These are phyloP conservation scores for Diacarnus erythraeanus DNA, from an alignment of 37 sponge, comb jelly and placozoan species.

Conservation along the genomic window DNA sequence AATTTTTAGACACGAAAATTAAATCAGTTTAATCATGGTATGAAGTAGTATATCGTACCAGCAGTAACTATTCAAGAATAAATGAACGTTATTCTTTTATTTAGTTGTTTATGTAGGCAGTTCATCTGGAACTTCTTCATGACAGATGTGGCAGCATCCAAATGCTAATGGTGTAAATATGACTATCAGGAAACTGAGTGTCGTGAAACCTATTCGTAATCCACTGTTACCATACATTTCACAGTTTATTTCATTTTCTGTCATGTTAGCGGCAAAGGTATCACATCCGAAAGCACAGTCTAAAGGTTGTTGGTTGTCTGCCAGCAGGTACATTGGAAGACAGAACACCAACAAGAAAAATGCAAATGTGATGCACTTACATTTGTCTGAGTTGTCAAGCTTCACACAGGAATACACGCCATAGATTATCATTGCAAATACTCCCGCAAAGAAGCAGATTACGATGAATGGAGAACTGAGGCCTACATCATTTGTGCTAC, in stretches of 20 bases:
- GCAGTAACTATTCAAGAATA: no score
- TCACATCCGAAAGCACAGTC: not conserved
- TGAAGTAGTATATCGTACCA: no score
- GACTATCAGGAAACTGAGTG: not conserved
- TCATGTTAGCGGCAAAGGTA: not conserved
- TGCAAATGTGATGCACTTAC: not conserved
- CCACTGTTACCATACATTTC: not conserved
- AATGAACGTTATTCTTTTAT: no score
- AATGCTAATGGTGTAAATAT: no score
- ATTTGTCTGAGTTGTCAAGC: not conserved
- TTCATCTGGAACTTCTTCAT: no score
- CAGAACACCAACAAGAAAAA: not conserved
- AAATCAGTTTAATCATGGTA: no score
- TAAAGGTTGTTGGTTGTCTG: not conserved
- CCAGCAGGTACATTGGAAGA: not conserved
- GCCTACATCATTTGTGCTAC: not conserved
- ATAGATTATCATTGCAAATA: not conserved
- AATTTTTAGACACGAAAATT: no score
- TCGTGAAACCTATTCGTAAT: not conserved
- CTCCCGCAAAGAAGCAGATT: not conserved
- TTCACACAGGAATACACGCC: not conserved
- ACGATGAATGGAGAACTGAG: not conserved
- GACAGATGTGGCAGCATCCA: no score
- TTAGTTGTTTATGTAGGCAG: no score
- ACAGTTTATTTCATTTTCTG: not conserved